Conservation (phyloP, 1,140 invertebrate genomes). For the Rhopalosiphum maidis region DNA sequence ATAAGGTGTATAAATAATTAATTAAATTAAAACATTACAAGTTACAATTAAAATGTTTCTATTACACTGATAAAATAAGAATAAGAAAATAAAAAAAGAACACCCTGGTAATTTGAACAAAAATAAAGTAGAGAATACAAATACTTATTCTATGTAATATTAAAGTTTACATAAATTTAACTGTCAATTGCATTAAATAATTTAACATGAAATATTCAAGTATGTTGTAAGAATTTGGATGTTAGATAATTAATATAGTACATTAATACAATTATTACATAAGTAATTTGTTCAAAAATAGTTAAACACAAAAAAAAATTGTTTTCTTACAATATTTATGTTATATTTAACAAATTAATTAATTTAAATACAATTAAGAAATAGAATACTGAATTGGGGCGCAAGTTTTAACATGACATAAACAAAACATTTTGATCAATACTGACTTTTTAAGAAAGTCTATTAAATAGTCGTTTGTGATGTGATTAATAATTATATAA, state of each 20-base stretch:
- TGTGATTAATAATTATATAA: conserved; percentile 3
- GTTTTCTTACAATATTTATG: background rate
- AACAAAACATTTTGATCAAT: background rate
- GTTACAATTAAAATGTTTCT: background rate
- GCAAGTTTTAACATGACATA: background rate
- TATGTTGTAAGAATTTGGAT: background rate
- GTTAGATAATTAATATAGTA: background rate
- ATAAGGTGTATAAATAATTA: background rate
- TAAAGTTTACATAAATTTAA: background rate
- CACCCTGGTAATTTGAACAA: background rate
- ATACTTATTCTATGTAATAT: background rate
- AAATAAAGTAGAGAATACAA: background rate
- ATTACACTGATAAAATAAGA: background rate
- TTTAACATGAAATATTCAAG: background rate
- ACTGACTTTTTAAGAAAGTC: background rate
- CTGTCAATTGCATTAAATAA: background rate
- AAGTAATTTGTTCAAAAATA: background rate
- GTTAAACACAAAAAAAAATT: background rate
- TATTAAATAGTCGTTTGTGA: background rate
- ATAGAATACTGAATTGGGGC: background rate
- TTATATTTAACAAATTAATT: background rate
- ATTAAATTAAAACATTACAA: background rate
- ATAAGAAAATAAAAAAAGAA: conserved; percentile 23
- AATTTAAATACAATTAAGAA: background rate
- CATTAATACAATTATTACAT: no score